phyloP scores from a whole-genome alignment of 35 echinoderm and acorn worm species.

The Apostichopus californicus region DNA sequence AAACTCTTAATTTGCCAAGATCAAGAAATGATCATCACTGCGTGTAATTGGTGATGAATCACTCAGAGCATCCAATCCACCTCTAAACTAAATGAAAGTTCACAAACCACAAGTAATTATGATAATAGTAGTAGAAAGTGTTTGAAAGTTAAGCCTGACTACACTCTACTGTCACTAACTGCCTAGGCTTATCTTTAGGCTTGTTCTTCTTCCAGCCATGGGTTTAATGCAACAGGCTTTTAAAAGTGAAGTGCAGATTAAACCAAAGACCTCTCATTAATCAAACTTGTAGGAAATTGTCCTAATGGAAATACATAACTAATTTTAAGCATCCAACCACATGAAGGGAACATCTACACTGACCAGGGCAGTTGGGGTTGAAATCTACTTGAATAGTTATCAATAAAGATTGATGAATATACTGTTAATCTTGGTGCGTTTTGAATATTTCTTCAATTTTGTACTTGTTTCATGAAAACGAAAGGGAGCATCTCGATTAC shows the following conservation, averaged over 20 bases:
- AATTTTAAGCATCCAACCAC: not conserved
- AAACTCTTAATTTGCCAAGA: not conserved
- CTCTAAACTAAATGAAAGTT: not conserved
- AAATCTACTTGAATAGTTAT: not conserved
- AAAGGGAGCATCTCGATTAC: no score
- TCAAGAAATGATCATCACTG: not conserved
- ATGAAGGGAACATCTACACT: not conserved
- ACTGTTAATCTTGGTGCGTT: not conserved
- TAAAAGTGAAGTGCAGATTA: constrained; percentile 19
- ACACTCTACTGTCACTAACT: not conserved
- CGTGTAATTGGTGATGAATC: constrained; percentile 46
- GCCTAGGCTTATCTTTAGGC: not conserved
- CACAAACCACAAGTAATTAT: not conserved
- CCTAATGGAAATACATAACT: constrained; percentile 18
- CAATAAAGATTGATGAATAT: constrained; percentile 11
- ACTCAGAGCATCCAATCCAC: constrained; percentile 1
- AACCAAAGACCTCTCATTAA: constrained; percentile 26
- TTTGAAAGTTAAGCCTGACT: constrained; percentile 45
- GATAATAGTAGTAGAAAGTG: constrained; percentile 10
- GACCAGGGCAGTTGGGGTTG: not conserved
- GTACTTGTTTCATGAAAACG: no score
- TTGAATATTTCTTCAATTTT: not conserved
- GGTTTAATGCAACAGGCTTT: constrained; percentile 33
- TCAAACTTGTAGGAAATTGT: constrained; percentile 26
- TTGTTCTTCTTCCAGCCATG: not conserved